phyloP scores from a whole-genome alignment of 1,140 invertebrate species.

The Atta texana region DNA sequence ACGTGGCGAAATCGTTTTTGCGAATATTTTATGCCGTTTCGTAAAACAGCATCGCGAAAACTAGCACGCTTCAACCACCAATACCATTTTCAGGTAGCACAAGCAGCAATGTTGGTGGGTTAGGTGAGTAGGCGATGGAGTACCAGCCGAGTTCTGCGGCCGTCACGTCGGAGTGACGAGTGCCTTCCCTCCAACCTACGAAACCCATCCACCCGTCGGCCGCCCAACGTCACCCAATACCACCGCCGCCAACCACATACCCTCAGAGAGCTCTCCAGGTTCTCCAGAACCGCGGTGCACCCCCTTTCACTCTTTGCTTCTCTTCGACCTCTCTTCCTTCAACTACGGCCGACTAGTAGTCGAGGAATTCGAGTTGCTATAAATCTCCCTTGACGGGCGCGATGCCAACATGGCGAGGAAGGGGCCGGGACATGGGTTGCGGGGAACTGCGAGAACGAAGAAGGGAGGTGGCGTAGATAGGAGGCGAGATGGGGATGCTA shows the following conservation, averaged over 20 bases:
- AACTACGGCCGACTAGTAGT: slow-evolving; percentile 85
- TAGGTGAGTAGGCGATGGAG: slow-evolving; percentile 73
- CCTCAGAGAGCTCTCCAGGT: slow-evolving; percentile 66
- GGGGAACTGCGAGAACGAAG: slow-evolving; percentile 75
- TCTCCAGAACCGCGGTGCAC: slow-evolving; percentile 70
- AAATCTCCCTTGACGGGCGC: slow-evolving; percentile 85
- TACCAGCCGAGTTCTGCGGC: slow-evolving; percentile 81
- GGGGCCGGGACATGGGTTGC: slow-evolving; percentile 66
- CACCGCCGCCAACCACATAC: slow-evolving; percentile 71
- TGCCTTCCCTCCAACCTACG: slow-evolving; percentile 62
- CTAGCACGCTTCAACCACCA: slow-evolving; percentile 5
- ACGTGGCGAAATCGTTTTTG: background rate
- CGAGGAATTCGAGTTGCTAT: slow-evolving; percentile 86
- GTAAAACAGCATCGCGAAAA: slow-evolving; percentile 39
- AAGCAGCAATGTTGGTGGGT: slow-evolving; percentile 65
- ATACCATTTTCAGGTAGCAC: slow-evolving; percentile 31
- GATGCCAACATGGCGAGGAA: slow-evolving; percentile 74
- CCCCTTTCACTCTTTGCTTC: slow-evolving; percentile 71
- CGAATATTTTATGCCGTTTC: slow-evolving; percentile 8
- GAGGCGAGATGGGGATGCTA: slow-evolving; percentile 74
- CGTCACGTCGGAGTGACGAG: slow-evolving; percentile 83
- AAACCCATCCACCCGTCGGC: slow-evolving; percentile 64
- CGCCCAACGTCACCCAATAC: slow-evolving; percentile 68
- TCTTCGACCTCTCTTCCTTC: slow-evolving; percentile 70
- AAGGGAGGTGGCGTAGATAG: slow-evolving; percentile 73